Conservation (phyloP, 2,888 invertebrate species). For the Slavum lentiscoides region DNA sequence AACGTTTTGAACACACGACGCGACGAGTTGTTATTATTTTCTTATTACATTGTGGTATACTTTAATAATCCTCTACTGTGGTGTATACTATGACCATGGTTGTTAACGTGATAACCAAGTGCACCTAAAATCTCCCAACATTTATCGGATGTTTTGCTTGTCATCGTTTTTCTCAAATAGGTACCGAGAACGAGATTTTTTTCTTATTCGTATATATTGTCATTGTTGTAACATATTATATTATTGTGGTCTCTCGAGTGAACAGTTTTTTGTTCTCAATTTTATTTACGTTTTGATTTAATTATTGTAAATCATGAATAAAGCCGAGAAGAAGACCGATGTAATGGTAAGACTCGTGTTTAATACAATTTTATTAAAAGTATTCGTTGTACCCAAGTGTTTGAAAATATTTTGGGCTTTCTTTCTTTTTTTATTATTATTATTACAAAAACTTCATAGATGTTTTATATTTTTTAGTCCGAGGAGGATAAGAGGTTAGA, state of each 20-base stretch:
- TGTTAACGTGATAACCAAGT: not conserved
- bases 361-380: not conserved
- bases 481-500: slow-evolving; percentile 94
- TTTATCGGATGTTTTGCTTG: slow-evolving; percentile 29
- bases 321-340: slow-evolving; percentile 53
- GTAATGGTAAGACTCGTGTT: slow-evolving; percentile 43
- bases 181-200: slow-evolving; percentile 4
- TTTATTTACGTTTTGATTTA: not conserved
- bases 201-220: too few species aligned
- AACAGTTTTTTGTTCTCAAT: not conserved
- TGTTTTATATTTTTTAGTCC: slow-evolving; percentile 65
- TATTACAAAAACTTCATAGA: slow-evolving; percentile 1
- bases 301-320: slow-evolving; percentile 33
- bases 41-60: too few species aligned
- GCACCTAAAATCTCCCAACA: slow-evolving; percentile 13
- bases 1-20: too few species aligned
- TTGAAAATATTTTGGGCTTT: not conserved
- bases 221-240: too few species aligned
- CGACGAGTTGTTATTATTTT: too few species aligned
- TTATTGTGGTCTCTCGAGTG: slow-evolving; percentile 4
- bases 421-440: not conserved
- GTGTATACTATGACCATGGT: not conserved
- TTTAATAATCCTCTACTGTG: not conserved
- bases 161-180: slow-evolving; percentile 27
- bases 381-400: not conserved